Evolutionary conservation across 2,113 vertebrate genomes (phyloP).

Genomic region (Thinocorus orbignyianus): DNA sequence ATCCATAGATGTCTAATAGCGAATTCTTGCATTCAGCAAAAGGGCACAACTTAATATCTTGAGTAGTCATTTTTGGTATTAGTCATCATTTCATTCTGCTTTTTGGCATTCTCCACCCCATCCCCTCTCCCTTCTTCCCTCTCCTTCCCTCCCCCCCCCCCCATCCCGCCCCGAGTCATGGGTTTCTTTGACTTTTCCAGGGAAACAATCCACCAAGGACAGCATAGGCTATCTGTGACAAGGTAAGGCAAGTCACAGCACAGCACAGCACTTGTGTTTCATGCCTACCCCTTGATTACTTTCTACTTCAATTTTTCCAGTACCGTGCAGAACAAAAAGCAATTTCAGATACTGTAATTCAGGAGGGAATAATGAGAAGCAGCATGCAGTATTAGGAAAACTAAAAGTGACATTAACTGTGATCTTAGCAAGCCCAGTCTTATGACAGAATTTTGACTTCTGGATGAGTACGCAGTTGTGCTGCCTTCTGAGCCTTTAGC

Average conservation of each 20-base stretch:
- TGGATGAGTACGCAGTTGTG: not conserved
- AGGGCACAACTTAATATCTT: not conserved
- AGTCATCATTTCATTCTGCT: not conserved
- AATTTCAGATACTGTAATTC: not conserved
- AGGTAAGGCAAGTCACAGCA: not conserved
- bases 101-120: no score
- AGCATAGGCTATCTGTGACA: not conserved
- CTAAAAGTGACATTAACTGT: not conserved
- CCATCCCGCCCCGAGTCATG: not conserved
- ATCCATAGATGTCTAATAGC: not conserved
- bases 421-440: not conserved
- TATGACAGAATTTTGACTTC: not conserved
- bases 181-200: not conserved
- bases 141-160: no score
- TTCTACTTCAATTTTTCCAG: not conserved
- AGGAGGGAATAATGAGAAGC: not conserved
- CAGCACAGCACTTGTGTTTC: not conserved
- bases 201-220: not conserved
- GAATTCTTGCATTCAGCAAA: not conserved
- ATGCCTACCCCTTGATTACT: not conserved
- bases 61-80: not conserved
- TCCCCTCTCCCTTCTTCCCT: no score
- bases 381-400: not conserved
- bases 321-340: not conserved
- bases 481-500: not conserved